Base-by-base conservation (phyloP, 2,797 vertebrate genomes). In the Periophthalmus magnuspinnatus region DNA sequence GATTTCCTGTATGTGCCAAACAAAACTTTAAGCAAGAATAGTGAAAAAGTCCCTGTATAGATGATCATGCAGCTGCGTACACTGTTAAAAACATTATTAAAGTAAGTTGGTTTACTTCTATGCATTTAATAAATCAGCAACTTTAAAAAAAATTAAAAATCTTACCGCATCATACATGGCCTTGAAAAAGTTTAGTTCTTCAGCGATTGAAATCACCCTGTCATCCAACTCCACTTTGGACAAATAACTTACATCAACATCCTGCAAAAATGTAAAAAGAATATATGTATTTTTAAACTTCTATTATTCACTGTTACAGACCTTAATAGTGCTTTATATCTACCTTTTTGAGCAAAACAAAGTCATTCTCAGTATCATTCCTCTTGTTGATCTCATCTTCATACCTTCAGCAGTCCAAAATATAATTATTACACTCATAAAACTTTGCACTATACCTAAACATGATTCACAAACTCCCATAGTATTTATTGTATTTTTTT, bases 341-440 rank as follows among this genome's bases (percentile, higher is more conserved):
- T 86, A 98, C 97, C 96, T 95, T 97, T 88, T 97, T 97, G 45
- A 96, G 69, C 28, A 91, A 13, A 28, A 92, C 94, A 77, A 96
- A 97, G 36, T 93, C 90, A 77, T 94, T 95, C 79, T 98, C 96
- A 74, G 89, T 84, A 9, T 88, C 90, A 0, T 72, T 92, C 60
- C 93, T 94, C 64, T 83, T 91, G 75, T 89, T 89, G 71, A 94
- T 83, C 88, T 98, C 95, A 0, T 92, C 81, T 79, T 97, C 96
- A 1, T 93, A 97, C 80, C 96, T 98, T 82, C 68, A 87, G 80
- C 14, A 76, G 6, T 21, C 5, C 36, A 70, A 77, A 17, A 63
- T 48, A 68, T 28, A 11, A 52, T 61, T 61, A 11, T 38, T 60
- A 60, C 14, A 22, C 8, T 52, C 41, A 41, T 45, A 14, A 45